These are phyloP conservation scores for Coracopsis vasa DNA, from an alignment of 2,113 vertebrate genomes.

Conservation along the genomic window DNA sequence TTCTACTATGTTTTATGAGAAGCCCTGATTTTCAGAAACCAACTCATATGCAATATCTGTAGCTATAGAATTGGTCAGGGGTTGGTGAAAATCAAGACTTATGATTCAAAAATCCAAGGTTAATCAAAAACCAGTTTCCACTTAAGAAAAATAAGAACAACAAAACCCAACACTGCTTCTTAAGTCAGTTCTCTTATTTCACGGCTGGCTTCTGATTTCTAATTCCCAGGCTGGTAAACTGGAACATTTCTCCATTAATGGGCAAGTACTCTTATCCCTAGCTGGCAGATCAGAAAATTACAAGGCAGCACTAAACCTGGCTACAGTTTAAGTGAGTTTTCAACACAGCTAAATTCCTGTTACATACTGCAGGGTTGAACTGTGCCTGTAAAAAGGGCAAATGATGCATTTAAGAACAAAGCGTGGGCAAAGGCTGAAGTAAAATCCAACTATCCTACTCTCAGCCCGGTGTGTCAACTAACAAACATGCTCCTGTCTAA, in stretches of 20 bases:
- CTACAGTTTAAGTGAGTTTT: background rate
- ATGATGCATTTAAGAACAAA: background rate
- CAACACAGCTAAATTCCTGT: background rate
- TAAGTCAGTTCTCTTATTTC: background rate
- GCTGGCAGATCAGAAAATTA: constrained; percentile 15
- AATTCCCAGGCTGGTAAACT: constrained; percentile 23
- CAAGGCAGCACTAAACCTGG: constrained; percentile 14
- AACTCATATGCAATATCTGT: background rate
- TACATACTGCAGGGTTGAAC: background rate
- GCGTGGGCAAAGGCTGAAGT: background rate
- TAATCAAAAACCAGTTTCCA: background rate
- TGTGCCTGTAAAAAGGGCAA: background rate
- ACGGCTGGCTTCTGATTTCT: background rate
- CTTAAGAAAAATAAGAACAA: background rate
- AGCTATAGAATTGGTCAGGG: background rate
- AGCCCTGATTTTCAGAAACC: background rate
- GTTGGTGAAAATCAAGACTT: background rate
- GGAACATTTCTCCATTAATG: background rate
- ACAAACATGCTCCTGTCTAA: background rate
- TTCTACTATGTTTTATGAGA: background rate
- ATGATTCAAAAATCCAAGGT: background rate
- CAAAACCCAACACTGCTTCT: background rate
- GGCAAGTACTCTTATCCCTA: constrained; percentile 2
- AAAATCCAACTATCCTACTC: background rate
- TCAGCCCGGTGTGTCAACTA: background rate